phyloP scores from a whole-genome alignment of 1,140 invertebrate genomes.

The Bombus confusus region DNA sequence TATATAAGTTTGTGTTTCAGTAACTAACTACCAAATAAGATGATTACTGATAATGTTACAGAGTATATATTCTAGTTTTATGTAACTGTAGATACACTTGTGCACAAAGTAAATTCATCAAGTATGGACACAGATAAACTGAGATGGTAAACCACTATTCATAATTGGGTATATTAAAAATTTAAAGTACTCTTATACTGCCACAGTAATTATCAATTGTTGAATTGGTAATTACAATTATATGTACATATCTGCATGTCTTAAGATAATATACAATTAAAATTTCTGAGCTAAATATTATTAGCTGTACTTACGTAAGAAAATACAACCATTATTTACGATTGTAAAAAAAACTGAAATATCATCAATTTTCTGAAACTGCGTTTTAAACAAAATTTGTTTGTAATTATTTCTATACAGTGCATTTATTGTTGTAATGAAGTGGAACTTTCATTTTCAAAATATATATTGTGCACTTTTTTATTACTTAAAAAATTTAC shows the following conservation, averaged over 20 bases:
- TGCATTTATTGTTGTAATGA: conserved; percentile 38
- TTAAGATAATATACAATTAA: conserved; percentile 22
- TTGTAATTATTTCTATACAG: conserved; percentile 1
- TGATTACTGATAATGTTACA: conserved; percentile 3
- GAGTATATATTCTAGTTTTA: conserved; percentile 9
- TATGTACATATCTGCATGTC: conserved; percentile 44
- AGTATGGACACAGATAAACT: conserved; percentile 8
- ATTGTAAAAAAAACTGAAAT: not conserved
- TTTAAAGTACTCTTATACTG: conserved; percentile 18
- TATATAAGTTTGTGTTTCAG: conserved; percentile 29
- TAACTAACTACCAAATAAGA: conserved; percentile 29
- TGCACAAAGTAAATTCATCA: conserved; percentile 26
- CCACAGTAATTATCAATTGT: conserved; percentile 36
- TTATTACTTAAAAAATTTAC: conserved; percentile 42
- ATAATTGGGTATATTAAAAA: conserved; percentile 30
- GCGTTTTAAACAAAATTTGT: conserved; percentile 7
- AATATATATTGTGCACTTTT: conserved; percentile 18
- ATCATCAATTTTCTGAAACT: conserved; percentile 5
- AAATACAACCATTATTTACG: not conserved
- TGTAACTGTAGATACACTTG: not conserved
- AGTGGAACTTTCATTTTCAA: not conserved
- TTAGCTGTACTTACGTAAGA: conserved; percentile 35
- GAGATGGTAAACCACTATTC: conserved; percentile 11
- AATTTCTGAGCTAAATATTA: conserved; percentile 30
- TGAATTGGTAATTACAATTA: conserved; percentile 14